A percentile compares a stretch with the other conserved stretches of the same genome.
Evolutionary conservation across 1,140 invertebrate genomes (phyloP).

Genomic region (Lepidotrigona ventralis): DNA sequence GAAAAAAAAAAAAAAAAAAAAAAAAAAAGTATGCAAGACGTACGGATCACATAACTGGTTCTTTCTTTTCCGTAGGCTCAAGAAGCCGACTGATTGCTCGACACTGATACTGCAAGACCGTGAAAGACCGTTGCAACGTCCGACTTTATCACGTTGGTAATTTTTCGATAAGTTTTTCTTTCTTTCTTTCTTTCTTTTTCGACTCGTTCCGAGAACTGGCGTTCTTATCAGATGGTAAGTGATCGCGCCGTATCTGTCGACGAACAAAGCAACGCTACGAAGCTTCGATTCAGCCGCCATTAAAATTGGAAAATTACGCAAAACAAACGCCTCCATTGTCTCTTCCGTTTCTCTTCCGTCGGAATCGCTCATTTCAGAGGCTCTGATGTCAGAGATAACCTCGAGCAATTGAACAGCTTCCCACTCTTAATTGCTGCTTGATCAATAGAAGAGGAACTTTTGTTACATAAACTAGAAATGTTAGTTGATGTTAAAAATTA

Average conservation of each 20-base stretch:
- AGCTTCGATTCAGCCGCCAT: too few relatives aligned
- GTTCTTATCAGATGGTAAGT: not conserved
- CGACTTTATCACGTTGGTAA: not conserved
- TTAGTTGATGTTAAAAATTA: not conserved
- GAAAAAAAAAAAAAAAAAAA: not conserved
- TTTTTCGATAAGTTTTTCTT: not conserved
- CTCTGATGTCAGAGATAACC: not conserved
- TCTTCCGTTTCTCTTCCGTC: not conserved
- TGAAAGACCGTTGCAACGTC: not conserved
- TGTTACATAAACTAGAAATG: not conserved
- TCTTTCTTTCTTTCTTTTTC: not conserved
- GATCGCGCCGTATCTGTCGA: not conserved
- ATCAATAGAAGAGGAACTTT: not conserved
- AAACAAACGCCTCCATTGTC: not conserved
- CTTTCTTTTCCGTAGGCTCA: not conserved
- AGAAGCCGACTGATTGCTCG: not conserved
- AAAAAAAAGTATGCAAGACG: not conserved
- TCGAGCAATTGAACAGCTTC: not conserved
- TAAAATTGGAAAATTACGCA: not conserved
- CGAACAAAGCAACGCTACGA: not conserved
- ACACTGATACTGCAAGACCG: not conserved
- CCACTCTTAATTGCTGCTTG: not conserved
- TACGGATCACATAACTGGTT: not conserved
- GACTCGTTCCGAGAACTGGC: not conserved
- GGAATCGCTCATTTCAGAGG: too few relatives aligned